phyloP scores from a whole-genome alignment of 1,140 invertebrate genomes.

The Bombus soroeensis region DNA sequence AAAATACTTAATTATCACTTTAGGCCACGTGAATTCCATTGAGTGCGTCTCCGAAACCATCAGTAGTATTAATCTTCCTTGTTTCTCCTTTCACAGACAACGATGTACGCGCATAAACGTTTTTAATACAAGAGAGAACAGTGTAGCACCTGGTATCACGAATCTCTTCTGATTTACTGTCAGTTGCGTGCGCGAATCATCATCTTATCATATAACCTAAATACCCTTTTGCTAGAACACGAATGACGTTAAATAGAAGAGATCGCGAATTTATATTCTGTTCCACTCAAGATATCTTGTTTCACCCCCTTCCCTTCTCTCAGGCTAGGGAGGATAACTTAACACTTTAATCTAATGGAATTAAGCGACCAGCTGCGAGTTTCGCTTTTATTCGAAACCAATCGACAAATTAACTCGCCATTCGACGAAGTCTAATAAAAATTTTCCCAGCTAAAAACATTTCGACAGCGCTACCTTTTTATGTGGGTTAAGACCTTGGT shows the following conservation, averaged over 20 bases:
- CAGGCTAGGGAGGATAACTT: conserved; percentile 1
- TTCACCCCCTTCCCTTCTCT: background rate
- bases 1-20: conserved; percentile 62
- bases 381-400: background rate
- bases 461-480: conserved; percentile 62
- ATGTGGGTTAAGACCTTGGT: conserved; percentile 73
- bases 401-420: background rate
- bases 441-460: conserved; percentile 55
- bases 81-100: conserved; percentile 7
- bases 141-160: conserved; percentile 43
- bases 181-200: background rate
- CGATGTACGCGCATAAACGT: conserved; percentile 14
- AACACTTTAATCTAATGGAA: conserved; percentile 35
- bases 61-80: background rate
- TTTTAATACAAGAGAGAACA: conserved; percentile 28
- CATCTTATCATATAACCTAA: conserved; percentile 6
- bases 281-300: background rate
- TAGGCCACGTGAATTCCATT: conserved; percentile 63
- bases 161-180: conserved; percentile 1
- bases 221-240: conserved; percentile 16
- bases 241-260: conserved; percentile 6
- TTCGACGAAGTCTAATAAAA: conserved; percentile 4
- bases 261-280: conserved; percentile 13
- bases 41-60: conserved; percentile 36
- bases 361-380: background rate